phyloP scores from a whole-genome alignment of 2,888 invertebrate genomes.

The Nymphalis polychloros region DNA sequence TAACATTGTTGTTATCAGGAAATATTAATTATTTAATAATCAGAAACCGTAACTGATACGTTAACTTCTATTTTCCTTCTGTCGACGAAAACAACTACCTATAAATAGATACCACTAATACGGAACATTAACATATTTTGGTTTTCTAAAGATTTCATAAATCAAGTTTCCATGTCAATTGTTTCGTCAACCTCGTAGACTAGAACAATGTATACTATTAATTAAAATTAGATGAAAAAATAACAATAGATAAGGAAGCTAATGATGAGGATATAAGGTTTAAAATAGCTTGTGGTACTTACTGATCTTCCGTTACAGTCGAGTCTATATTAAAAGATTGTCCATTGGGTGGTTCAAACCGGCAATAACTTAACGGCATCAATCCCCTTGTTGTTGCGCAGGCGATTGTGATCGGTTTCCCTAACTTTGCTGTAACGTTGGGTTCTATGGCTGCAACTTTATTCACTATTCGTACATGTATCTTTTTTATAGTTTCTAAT shows the following conservation, averaged over 20 bases:
- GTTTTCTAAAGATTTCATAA: no score
- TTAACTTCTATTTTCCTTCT: not conserved
- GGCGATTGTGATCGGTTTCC: constrained; percentile 59
- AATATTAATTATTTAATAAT: constrained; percentile 17
- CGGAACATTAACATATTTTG: no score
- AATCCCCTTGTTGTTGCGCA: constrained; percentile 66
- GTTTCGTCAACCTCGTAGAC: no score
- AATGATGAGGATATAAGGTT: not conserved
- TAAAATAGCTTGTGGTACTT: constrained; percentile 43
- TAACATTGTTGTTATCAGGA: constrained; percentile 18
- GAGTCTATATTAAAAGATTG: constrained; percentile 72
- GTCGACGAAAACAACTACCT: no score
- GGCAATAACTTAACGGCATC: constrained; percentile 70
- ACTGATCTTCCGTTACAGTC: constrained; percentile 59
- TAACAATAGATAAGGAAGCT: no score
- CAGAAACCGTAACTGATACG: not conserved
- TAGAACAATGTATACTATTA: no score
- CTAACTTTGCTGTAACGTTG: constrained; percentile 55
- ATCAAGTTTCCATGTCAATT: no score
- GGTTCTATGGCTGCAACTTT: constrained; percentile 62
- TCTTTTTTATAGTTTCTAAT: constrained; percentile 58
- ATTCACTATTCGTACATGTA: constrained; percentile 60
- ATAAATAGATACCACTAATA: no score
- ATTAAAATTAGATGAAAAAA: no score
- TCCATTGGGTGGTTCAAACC: constrained; percentile 73